A percentile compares a stretch with the other conserved stretches of the same genome.
Conservation (phyloP, 2,113 vertebrate species). For the Taurulus bubalis region DNA sequence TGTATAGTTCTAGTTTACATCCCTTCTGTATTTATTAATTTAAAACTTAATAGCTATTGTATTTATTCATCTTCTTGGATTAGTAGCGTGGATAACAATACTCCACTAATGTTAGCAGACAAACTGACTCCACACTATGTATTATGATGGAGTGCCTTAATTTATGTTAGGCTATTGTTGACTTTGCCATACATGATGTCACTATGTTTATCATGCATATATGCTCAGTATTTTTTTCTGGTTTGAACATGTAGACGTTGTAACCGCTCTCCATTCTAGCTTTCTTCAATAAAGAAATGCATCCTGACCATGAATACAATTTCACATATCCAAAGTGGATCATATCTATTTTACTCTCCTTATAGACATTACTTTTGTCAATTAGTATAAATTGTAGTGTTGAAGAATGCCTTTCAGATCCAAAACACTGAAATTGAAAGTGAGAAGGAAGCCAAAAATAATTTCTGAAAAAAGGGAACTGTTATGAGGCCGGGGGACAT, state of each 20-base stretch:
- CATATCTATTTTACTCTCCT: background rate
- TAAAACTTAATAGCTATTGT: slow-evolving; percentile 16
- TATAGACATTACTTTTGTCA: background rate
- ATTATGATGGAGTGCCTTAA: slow-evolving; percentile 72
- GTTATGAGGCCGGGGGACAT: background rate
- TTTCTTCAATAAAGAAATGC: background rate
- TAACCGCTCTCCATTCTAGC: slow-evolving; percentile 13
- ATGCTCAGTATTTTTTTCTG: slow-evolving; percentile 34
- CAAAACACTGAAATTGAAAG: background rate
- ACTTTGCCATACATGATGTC: slow-evolving; percentile 59
- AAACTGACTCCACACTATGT: slow-evolving; percentile 35
- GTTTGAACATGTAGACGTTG: slow-evolving; percentile 17
- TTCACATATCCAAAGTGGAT: background rate
- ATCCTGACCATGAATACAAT: slow-evolving; percentile 13
- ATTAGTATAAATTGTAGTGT: background rate
- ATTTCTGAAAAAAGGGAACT: slow-evolving; percentile 31
- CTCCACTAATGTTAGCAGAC: slow-evolving; percentile 16
- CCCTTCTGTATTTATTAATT: slow-evolving; percentile 45
- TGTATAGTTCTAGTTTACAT: slow-evolving; percentile 31
- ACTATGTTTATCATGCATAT: slow-evolving; percentile 32
- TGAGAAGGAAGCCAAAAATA: slow-evolving; percentile 52
- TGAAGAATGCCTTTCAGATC: background rate
- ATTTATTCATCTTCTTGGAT: slow-evolving; percentile 44
- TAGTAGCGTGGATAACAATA: slow-evolving; percentile 8
- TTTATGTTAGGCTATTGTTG: slow-evolving; percentile 33